Conservation (phyloP, 2,113 vertebrate genomes). For the Hydrochoerus hydrochaeris region DNA sequence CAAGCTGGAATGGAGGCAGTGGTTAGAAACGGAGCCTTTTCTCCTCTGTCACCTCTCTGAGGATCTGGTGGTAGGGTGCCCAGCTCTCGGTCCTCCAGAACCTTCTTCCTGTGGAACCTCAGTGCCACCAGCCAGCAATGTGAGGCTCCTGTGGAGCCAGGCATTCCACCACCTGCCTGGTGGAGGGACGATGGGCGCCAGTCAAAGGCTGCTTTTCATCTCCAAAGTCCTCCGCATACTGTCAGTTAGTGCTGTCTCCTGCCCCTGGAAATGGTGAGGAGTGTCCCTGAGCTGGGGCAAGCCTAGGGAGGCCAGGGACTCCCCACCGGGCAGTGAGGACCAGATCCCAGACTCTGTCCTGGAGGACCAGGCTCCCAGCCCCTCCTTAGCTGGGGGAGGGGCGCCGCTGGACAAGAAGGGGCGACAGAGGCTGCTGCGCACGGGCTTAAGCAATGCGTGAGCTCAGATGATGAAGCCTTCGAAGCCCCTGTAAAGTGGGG, state of each 20-base stretch:
- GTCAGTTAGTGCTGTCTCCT: constrained; percentile 58
- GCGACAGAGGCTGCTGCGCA: not conserved
- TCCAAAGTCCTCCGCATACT: constrained; percentile 65
- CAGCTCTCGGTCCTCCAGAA: not conserved
- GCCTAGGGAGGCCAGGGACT: not conserved
- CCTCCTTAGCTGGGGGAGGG: not conserved
- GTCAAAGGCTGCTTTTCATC: constrained; percentile 68
- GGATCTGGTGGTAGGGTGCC: not conserved
- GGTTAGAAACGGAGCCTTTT: not conserved
- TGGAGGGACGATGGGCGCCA: constrained; percentile 32
- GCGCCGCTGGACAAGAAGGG: not conserved
- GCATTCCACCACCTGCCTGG: not conserved
- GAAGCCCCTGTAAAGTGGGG: not conserved
- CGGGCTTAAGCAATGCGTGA: not conserved
- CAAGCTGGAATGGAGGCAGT: not conserved
- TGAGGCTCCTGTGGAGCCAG: not conserved
- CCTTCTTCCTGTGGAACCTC: not conserved
- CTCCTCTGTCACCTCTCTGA: not conserved
- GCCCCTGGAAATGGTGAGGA: not conserved
- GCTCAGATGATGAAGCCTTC: not conserved
- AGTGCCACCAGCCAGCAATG: not conserved
- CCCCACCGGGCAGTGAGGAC: not conserved
- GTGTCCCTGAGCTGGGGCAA: not conserved
- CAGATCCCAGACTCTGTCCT: not conserved
- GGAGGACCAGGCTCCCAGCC: not conserved